Base-by-base conservation (phyloP, 2,113 vertebrate species). In the Caloenas nicobarica region DNA sequence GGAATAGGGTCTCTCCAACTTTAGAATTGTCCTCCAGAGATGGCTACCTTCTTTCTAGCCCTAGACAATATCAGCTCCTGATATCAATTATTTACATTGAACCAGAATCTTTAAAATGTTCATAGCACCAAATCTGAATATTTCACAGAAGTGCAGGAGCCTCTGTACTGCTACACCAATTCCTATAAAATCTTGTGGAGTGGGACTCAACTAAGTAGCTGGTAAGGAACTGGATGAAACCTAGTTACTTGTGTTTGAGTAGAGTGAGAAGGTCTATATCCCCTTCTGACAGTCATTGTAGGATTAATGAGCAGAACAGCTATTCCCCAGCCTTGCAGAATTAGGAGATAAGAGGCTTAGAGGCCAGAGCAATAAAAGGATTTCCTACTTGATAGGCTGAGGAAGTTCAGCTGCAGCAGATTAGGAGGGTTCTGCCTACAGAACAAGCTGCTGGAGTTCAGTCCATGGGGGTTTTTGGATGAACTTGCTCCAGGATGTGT, bases 291-390 rank as follows among this genome's bases (percentile, higher is more conserved):
- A 84, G 65, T 84, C 69, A 33, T 53, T 91, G 91, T 72, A 65
- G 81, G 77, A 86, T 95, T 96, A 93, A 95, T 93, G 86, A 95
- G 77, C 51, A 64, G 61, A 84, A 82, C 56, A 91, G 73, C 86
- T 91, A 79, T 93, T 95, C 76, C 77, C 87, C 86, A 95, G 48
- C 81, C 61, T 86, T 38, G 11, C 56, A 68, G 80, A 93, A 87
- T 92, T 85, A 81, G 51, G 72, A 93, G 92, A 86, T 94, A 92
- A 96, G 92, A 85, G 44, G 88, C 94, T 97, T 96, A 82, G 21
- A 91, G 88, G 71, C 71, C 85, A 90, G 54, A 84, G 92, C 76
- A 96, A 69, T 94, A 91, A 94, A 94, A 91, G 82, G 80, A 94
- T 94, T 97, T 97, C 80, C 68, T 92, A 21, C 80, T 71, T 90